Conservation (phyloP, 1,140 invertebrate genomes). For the Pinna nobilis region DNA sequence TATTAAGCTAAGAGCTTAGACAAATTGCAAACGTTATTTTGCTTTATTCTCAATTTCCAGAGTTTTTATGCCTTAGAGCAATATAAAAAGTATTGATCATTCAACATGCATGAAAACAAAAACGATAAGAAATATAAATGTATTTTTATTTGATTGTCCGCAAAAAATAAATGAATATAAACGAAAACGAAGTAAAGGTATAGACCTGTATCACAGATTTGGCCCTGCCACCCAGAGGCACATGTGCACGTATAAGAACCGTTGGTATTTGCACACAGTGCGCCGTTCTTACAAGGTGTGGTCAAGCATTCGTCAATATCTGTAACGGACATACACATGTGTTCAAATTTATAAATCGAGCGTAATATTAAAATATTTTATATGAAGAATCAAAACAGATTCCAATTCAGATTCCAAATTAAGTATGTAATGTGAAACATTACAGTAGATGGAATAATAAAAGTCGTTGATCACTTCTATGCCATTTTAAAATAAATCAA, state of each 20-base stretch:
- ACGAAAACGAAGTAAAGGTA: too few relatives aligned
- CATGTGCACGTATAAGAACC: slow-evolving; percentile 32
- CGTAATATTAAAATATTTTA: too few relatives aligned
- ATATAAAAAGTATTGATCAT: too few relatives aligned
- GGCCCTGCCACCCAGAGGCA: slow-evolving; percentile 20
- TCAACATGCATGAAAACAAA: too few relatives aligned
- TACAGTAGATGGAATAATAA: background rate
- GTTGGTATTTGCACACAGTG: slow-evolving; percentile 20
- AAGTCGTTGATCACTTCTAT: background rate
- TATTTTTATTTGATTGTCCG: too few relatives aligned
- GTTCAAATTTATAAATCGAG: too few relatives aligned
- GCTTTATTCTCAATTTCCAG: background rate
- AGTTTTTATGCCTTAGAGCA: background rate
- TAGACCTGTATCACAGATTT: slow-evolving; percentile 21
- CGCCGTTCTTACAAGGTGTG: slow-evolving; percentile 35
- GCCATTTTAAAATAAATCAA: too few relatives aligned
- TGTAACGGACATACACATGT: slow-evolving; percentile 6
- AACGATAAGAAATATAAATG: too few relatives aligned
- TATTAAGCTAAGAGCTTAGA: background rate
- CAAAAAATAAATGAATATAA: too few relatives aligned
- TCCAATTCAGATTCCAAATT: background rate
- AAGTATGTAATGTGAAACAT: background rate
- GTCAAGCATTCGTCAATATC: slow-evolving; percentile 44
- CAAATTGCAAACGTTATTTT: background rate
- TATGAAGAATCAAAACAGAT: background rate